Percentiles rank a stretch among this genome's conserved stretches.
Evolutionary conservation across 2,113 vertebrate species (phyloP).

Genomic region (Australoheros scitulus): DNA sequence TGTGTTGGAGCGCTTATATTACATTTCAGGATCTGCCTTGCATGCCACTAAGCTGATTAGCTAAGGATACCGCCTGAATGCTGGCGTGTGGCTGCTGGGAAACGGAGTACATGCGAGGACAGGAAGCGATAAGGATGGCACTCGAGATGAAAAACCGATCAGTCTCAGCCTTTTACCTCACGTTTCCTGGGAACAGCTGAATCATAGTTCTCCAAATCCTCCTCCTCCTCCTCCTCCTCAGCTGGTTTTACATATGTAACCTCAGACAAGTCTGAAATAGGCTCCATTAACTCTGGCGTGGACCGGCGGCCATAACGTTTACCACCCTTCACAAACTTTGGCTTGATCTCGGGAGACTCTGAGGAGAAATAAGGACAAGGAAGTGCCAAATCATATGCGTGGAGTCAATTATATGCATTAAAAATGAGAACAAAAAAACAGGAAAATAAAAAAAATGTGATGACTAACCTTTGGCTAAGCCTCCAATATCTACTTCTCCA

Average conservation of each 20-base stretch:
- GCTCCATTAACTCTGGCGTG: conserved; percentile 84
- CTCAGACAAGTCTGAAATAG: conserved; percentile 77
- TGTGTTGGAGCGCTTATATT: background rate
- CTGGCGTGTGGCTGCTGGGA: background rate
- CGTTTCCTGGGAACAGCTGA: conserved; percentile 72
- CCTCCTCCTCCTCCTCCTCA: conserved; percentile 37
- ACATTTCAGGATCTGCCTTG: conserved; percentile 43
- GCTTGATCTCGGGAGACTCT: conserved; percentile 87
- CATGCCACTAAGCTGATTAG: conserved; percentile 73
- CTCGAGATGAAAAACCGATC: background rate
- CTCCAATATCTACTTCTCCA: conserved; percentile 25
- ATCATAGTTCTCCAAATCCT: conserved; percentile 64
- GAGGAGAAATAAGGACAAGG: conserved; percentile 36
- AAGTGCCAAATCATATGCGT: background rate
- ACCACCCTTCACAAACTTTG: conserved; percentile 92
- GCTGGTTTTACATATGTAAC: conserved; percentile 69
- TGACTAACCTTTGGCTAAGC: background rate
- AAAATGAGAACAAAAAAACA: background rate
- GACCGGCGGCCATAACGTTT: conserved; percentile 94
- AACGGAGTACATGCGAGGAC: conserved; percentile 37
- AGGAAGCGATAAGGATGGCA: conserved; percentile 42
- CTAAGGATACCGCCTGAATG: conserved; percentile 66
- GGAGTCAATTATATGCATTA: background rate
- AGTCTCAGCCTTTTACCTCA: conserved; percentile 81
- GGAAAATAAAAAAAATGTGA: background rate